Evolutionary conservation across 2,797 vertebrate species (phyloP).

Genomic region (Sebastiscus tertius): DNA sequence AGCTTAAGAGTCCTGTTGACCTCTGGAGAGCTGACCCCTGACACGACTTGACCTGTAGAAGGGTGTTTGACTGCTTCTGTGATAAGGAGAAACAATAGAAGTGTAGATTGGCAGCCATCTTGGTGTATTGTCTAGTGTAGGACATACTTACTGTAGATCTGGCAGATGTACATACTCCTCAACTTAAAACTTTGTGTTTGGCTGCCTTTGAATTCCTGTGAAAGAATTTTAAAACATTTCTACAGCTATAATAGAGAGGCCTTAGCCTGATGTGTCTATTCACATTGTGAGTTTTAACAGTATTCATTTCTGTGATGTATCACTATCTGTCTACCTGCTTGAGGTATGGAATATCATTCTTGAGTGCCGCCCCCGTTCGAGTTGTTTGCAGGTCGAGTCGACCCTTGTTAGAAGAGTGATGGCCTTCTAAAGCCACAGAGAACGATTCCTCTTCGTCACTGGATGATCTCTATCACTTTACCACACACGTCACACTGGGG

Average conservation of each 20-base stretch:
- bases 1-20: constrained; percentile 45
- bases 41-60: constrained; percentile 41
- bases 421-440: constrained; percentile 20
- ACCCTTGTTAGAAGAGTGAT: constrained; percentile 51
- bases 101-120: not conserved
- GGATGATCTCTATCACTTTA: constrained; percentile 62
- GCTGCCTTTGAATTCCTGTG: no score
- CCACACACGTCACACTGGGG: constrained; percentile 43
- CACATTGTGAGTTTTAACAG: not conserved
- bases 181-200: not conserved
- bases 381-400: constrained; percentile 30
- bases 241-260: not conserved
- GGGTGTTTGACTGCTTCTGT: not conserved
- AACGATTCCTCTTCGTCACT: constrained; percentile 40
- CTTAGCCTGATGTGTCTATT: not conserved
- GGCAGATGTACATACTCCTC: not conserved
- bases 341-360: constrained; percentile 19
- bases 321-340: not conserved
- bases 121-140: not conserved
- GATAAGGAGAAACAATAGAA: not conserved
- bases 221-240: no score
- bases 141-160: not conserved
- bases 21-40: constrained; percentile 51
- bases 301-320: constrained; percentile 17
- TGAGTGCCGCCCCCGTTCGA: not conserved